phyloP scores from a whole-genome alignment of 2,888 invertebrate genomes.

The Ormyrus labotus region DNA sequence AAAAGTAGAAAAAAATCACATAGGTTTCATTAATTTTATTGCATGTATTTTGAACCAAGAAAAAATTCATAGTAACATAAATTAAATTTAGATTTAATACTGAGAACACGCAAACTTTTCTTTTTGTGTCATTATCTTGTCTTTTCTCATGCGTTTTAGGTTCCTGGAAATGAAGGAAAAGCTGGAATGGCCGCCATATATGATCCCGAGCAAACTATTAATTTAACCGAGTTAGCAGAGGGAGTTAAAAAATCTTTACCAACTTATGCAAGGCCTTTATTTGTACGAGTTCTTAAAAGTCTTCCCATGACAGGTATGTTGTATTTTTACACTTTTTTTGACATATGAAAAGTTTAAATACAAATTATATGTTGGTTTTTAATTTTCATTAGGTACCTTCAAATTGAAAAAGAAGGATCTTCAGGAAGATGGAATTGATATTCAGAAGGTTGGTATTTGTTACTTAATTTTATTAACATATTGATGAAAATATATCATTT shows the following conservation, averaged over 20 bases:
- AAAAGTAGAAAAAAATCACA: too few relatives aligned
- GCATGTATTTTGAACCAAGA: too few relatives aligned
- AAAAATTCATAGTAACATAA: too few relatives aligned
- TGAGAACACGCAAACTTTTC: too few relatives aligned
- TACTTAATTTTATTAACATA: background rate
- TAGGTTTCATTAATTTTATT: too few relatives aligned
- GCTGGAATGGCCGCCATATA: conserved; percentile 96
- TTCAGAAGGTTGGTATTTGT: conserved; percentile 78
- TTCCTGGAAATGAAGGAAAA: conserved; percentile 88
- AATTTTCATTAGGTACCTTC: conserved; percentile 83
- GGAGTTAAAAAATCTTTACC: conserved; percentile 86
- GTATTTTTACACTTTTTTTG: conserved; percentile 1
- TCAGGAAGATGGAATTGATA: conserved; percentile 90
- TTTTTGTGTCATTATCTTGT: too few relatives aligned
- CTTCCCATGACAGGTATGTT: conserved; percentile 85
- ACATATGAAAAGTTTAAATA: background rate
- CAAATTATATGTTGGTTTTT: background rate
- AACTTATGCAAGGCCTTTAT: conserved; percentile 91
- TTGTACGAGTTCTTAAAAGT: conserved; percentile 86
- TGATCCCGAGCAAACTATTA: conserved; percentile 81
- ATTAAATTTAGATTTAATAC: too few relatives aligned
- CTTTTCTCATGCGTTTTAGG: conserved; percentile 75
- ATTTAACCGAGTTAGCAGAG: conserved; percentile 80
- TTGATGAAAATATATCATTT: background rate
- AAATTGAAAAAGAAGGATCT: conserved; percentile 94